Conservation (phyloP, 2,113 vertebrate genomes). For the Prunella fulvescens region DNA sequence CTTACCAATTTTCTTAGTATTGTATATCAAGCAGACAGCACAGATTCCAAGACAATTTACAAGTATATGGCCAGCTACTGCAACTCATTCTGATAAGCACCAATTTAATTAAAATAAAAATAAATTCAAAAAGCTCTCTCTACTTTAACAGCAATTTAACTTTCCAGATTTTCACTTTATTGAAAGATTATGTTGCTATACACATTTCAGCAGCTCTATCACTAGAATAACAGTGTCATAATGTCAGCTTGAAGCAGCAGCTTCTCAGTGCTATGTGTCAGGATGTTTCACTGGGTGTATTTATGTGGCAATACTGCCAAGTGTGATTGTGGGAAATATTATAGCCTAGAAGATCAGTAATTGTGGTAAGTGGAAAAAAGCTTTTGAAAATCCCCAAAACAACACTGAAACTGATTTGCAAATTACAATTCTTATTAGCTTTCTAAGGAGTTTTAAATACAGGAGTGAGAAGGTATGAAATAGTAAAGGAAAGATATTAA, state of each 20-base stretch:
- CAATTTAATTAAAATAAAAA: not conserved
- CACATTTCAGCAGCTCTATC: not conserved
- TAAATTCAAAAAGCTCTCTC: not conserved
- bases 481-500: not conserved
- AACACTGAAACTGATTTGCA: not conserved
- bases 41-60: not conserved
- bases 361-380: not conserved
- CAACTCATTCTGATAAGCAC: not conserved
- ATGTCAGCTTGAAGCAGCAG: not conserved
- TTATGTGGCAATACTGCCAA: not conserved
- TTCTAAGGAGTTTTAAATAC: not conserved
- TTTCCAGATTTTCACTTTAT: not conserved
- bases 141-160: not conserved
- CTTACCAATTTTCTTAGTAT: not conserved
- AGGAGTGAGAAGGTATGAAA: not conserved
- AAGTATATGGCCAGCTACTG: not conserved
- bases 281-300: not conserved
- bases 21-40: not conserved
- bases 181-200: not conserved
- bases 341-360: not conserved
- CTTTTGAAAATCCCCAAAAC: not conserved
- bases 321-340: not conserved
- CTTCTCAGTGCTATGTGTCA: not conserved
- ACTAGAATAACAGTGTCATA: not conserved
- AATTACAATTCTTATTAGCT: not conserved